These are phyloP conservation scores for Dicentrarchus labrax DNA, from an alignment of 2,113 vertebrate species.

Conservation along the genomic window DNA sequence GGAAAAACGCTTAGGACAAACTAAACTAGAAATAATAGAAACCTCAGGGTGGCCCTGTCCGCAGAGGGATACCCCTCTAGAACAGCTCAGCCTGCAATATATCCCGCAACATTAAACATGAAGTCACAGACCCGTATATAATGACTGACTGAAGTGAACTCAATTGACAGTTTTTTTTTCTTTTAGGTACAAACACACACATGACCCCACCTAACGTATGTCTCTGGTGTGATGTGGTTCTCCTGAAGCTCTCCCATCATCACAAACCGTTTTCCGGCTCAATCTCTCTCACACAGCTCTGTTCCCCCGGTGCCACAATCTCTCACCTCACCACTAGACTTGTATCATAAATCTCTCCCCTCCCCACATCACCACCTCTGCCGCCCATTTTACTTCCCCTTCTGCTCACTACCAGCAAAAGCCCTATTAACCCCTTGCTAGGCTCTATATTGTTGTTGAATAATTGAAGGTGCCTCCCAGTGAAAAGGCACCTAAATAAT, in stretches of 20 bases:
- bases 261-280: conserved; percentile 35
- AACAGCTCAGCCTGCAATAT: not conserved
- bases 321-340: conserved; percentile 69
- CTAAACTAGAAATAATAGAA: conserved; percentile 1
- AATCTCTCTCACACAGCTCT: conserved; percentile 56
- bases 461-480: conserved; percentile 81
- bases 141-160: conserved; percentile 37
- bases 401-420: conserved; percentile 72
- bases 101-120: conserved; percentile 21
- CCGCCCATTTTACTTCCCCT: conserved; percentile 66
- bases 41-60: not conserved
- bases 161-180: conserved; percentile 14
- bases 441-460: conserved; percentile 84
- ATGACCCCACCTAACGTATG: not conserved
- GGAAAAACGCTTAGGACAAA: not conserved
- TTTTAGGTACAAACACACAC: conserved; percentile 27
- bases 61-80: not conserved
- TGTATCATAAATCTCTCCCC: conserved; percentile 78
- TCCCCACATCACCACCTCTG: conserved; percentile 44
- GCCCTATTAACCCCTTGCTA: conserved; percentile 84
- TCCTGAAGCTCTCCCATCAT: conserved; percentile 54
- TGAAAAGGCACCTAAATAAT: conserved; percentile 84
- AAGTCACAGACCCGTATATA: conserved; percentile 17
- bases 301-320: conserved; percentile 67
- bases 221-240: conserved; percentile 19